phyloP scores from a whole-genome alignment of 2,888 invertebrate species.

The Erannis defoliaria region DNA sequence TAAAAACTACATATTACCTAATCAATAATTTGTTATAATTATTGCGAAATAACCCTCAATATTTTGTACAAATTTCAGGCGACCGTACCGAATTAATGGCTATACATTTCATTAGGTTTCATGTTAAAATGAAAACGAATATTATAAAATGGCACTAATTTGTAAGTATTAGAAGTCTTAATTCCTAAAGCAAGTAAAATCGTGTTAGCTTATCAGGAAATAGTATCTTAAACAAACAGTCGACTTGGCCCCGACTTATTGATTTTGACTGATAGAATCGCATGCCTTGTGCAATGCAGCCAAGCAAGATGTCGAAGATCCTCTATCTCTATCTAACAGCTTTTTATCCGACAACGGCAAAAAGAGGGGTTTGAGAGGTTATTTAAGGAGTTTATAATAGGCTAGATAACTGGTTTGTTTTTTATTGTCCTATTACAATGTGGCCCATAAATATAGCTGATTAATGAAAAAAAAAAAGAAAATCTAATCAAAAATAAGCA shows the following conservation, averaged over 20 bases:
- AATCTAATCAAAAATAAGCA: no score
- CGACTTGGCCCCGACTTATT: slow-evolving; percentile 63
- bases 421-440: no score
- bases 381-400: no score
- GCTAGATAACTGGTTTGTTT: no score
- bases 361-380: background rate
- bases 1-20: no score
- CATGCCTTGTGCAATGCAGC: slow-evolving; percentile 45
- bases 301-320: slow-evolving; percentile 29
- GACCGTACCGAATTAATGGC: no score
- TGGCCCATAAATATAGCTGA: no score
- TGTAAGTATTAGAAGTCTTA: slow-evolving; percentile 26
- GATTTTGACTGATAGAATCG: slow-evolving; percentile 74
- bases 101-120: no score
- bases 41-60: no score
- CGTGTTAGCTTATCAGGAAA: slow-evolving; percentile 59
- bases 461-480: no score
- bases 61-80: no score
- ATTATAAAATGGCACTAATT: slow-evolving; percentile 18
- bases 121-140: slow-evolving; percentile 7
- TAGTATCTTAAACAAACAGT: slow-evolving; percentile 70
- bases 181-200: slow-evolving; percentile 41
- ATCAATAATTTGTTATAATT: no score
- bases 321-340: slow-evolving; percentile 17
- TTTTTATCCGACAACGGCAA: background rate